phyloP scores from a whole-genome alignment of 1,140 invertebrate species.

The Apis florea region DNA sequence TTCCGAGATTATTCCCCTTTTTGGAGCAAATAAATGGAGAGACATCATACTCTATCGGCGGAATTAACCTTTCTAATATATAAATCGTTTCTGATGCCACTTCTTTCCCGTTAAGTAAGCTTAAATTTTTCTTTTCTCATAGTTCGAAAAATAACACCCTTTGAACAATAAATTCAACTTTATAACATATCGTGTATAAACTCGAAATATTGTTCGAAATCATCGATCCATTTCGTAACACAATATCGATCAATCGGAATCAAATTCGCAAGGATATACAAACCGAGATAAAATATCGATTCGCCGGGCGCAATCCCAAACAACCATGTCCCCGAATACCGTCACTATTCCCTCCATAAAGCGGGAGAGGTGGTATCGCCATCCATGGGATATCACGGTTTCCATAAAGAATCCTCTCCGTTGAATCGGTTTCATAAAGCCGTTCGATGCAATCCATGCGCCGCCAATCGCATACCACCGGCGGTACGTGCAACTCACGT shows the following conservation, averaged over 20 bases:
- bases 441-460: neutral
- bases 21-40: no score
- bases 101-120: no score
- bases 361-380: no score
- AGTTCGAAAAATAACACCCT: no score
- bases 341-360: neutral
- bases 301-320: neutral
- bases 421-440: slow-evolving; percentile 13
- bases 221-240: no score
- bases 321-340: neutral
- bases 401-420: slow-evolving; percentile 1
- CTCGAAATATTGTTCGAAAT: no score
- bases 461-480: neutral
- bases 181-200: no score
- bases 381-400: neutral
- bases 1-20: neutral
- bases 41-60: neutral
- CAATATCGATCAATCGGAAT: neutral
- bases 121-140: no score
- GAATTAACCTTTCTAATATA: no score
- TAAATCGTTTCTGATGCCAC: no score
- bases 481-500: no score
- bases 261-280: neutral
- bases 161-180: no score
- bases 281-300: neutral